Percentiles rank a stretch among this genome's conserved stretches.
These are phyloP conservation scores for Acrocephalus scirpaceus DNA, from an alignment of 2,797 vertebrate genomes.

Conservation along the genomic window DNA sequence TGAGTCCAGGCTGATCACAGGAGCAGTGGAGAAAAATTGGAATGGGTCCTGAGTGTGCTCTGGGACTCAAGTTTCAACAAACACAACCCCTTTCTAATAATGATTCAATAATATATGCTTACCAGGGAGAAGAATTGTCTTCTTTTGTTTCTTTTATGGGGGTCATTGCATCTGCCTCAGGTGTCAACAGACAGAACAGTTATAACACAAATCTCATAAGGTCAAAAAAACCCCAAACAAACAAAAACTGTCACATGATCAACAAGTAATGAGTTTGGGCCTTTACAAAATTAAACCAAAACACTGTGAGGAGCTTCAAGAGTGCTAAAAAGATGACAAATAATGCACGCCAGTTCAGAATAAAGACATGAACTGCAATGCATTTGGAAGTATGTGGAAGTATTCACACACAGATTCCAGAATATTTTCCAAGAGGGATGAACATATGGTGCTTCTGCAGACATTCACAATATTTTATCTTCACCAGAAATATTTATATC, in stretches of 20 bases:
- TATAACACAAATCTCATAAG: neutral
- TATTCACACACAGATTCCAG: neutral
- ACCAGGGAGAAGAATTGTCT: neutral
- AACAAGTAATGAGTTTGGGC: neutral
- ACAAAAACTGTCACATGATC: neutral
- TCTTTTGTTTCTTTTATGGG: neutral
- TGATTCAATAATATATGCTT: neutral
- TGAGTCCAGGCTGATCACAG: neutral
- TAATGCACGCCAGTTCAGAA: neutral
- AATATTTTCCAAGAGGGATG: neutral
- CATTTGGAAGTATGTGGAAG: neutral
- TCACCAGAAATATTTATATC: neutral
- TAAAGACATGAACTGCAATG: neutral
- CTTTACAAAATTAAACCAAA: neutral
- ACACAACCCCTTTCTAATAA: neutral
- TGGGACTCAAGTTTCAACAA: neutral
- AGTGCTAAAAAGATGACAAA: neutral
- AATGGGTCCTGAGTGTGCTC: neutral
- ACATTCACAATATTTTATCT: slow-evolving; percentile 28
- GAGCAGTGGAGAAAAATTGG: neutral
- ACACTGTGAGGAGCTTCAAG: neutral
- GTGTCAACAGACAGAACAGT: neutral
- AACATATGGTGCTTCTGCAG: neutral
- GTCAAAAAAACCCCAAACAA: neutral
- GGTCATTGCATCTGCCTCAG: neutral